phyloP scores from a whole-genome alignment of 64 coral and sea anemone species.

The Pocillopora verrucosa region DNA sequence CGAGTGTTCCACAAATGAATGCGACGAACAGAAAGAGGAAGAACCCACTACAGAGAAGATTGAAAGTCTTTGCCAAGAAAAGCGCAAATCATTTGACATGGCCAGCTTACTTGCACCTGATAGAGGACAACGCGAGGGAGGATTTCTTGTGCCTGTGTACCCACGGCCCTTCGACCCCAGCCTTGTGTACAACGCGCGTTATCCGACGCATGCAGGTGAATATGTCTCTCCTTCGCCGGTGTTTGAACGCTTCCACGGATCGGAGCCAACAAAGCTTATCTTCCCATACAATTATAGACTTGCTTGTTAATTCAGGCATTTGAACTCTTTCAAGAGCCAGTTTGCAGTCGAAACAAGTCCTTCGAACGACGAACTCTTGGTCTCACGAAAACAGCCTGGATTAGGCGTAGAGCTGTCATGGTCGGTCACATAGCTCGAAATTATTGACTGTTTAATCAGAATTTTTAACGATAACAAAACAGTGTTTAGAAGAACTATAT shows the following conservation, averaged over 20 bases:
- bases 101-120: constrained; percentile 49
- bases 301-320: constrained; percentile 32
- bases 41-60: neutral
- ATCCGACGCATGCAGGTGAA: constrained; percentile 8
- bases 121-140: constrained; percentile 25
- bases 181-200: constrained; percentile 27
- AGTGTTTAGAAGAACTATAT: neutral
- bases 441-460: neutral
- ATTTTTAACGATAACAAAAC: neutral
- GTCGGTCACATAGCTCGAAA: neutral
- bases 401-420: neutral
- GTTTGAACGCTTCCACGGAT: constrained; percentile 1
- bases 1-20: constrained; percentile 3
- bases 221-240: neutral
- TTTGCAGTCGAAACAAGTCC: neutral
- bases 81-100: constrained; percentile 61
- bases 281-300: constrained; percentile 36
- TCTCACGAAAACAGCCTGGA: too few species aligned
- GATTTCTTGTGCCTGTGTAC: constrained; percentile 43
- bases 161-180: constrained; percentile 9
- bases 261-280: constrained; percentile 3
- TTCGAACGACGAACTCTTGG: neutral
- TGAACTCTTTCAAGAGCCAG: neutral
- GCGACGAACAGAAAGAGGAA: constrained; percentile 11
- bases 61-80: constrained; percentile 16